phyloP scores from a whole-genome alignment of 37 sponge, comb jelly and placozoan genomes.

The Beroe forskalii region DNA sequence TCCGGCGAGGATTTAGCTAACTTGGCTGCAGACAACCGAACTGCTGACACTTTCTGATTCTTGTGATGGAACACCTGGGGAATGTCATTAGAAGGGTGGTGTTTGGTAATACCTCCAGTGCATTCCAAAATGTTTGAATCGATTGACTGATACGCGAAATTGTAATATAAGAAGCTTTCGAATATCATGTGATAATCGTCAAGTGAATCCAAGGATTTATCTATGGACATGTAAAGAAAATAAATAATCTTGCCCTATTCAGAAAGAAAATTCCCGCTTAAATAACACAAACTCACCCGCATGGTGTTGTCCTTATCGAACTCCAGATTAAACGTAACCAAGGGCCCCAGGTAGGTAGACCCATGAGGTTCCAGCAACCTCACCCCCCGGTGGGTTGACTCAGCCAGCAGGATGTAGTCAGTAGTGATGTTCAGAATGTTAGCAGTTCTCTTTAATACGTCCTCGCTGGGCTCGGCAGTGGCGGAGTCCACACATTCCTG shows the following conservation, averaged over 20 bases:
- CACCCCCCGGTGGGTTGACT: constrained; percentile 21
- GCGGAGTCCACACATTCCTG: constrained; percentile 14
- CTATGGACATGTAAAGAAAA: too few species aligned
- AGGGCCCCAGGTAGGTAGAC: not conserved
- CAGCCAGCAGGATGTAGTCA: constrained; percentile 58
- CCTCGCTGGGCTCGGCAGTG: not conserved
- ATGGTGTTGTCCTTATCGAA: constrained; percentile 43
- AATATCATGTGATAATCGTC: too few species aligned
- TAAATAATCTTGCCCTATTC: too few species aligned
- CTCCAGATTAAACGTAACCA: constrained; percentile 12
- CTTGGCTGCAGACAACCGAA: constrained; percentile 35
- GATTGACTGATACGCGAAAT: too few species aligned
- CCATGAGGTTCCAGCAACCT: constrained; percentile 43
- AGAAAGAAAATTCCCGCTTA: too few species aligned
- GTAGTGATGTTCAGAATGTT: constrained; percentile 57
- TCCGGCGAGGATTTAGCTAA: constrained; percentile 31
- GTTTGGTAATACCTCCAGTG: too few species aligned
- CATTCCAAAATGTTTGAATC: too few species aligned
- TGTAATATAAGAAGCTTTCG: too few species aligned
- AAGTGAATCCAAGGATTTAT: too few species aligned
- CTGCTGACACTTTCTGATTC: constrained; percentile 52
- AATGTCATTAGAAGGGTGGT: too few species aligned
- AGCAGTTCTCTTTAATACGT: constrained; percentile 19
- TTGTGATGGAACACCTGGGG: constrained; percentile 28
- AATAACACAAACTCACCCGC: constrained; percentile 20